These are phyloP conservation scores for Anguilla rostrata DNA, from an alignment of 2,113 vertebrate genomes.

Conservation along the genomic window DNA sequence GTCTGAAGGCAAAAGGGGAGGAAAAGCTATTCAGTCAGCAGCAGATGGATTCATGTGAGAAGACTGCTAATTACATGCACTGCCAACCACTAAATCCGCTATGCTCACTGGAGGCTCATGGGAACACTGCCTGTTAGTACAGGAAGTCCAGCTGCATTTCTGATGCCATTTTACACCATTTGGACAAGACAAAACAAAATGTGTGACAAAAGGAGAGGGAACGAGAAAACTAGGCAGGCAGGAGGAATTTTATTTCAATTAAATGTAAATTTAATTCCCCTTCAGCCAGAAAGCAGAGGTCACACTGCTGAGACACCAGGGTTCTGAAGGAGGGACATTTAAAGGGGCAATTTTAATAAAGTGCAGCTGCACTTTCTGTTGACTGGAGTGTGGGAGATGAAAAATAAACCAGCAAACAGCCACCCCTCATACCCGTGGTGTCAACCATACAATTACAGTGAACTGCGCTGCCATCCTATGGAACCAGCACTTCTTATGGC, in stretches of 20 bases:
- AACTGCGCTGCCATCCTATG: neutral
- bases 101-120: neutral
- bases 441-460: neutral
- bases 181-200: neutral
- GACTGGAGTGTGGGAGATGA: neutral
- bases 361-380: neutral
- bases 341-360: neutral
- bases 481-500: neutral
- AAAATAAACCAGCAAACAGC: neutral
- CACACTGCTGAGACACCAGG: neutral
- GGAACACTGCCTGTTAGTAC: neutral
- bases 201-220: neutral
- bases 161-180: neutral
- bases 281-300: neutral
- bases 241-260: neutral
- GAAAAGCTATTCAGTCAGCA: neutral
- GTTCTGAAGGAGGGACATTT: neutral
- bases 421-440: neutral
- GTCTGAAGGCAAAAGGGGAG: conserved; percentile 60
- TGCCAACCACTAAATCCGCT: neutral
- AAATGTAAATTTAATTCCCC: neutral
- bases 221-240: neutral
- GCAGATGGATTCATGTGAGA: neutral
- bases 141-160: neutral
- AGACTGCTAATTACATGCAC: neutral